A percentile compares a stretch with the other conserved stretches of the same genome.
Evolutionary conservation across 2,797 vertebrate genomes (phyloP).

Genomic region (Anabas testudineus): DNA sequence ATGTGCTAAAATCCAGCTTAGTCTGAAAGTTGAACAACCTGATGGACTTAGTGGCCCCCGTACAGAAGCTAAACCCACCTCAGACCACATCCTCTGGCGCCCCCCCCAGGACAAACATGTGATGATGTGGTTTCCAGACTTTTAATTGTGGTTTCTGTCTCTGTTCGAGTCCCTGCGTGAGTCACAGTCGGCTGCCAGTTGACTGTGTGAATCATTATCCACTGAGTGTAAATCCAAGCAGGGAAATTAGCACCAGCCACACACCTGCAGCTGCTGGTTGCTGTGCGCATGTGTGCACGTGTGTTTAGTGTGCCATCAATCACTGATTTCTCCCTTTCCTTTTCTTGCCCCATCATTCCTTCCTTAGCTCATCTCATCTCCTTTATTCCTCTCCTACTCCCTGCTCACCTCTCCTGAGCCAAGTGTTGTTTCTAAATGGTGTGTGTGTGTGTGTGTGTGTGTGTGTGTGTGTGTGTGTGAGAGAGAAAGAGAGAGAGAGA

Average conservation of each 20-base stretch:
- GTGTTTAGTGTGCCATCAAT: constrained; percentile 7
- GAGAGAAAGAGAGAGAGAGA: too few species aligned
- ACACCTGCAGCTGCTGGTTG: constrained; percentile 3
- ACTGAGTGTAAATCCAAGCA: constrained; percentile 33
- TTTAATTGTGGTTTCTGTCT: background rate
- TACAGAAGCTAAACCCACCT: background rate
- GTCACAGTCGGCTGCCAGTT: too few species aligned
- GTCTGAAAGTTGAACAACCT: too few species aligned
- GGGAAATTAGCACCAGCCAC: constrained; percentile 26
- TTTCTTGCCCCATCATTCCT: background rate
- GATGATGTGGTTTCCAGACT: background rate
- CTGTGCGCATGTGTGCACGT: constrained; percentile 1
- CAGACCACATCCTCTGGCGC: background rate
- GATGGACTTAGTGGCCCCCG: background rate
- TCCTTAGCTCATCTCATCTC: background rate
- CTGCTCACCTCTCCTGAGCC: background rate
- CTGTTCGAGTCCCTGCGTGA: constrained; percentile 13
- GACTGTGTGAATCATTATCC: constrained; percentile 47
- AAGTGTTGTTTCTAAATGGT: background rate
- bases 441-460: too few species aligned
- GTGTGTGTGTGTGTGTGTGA: background rate
- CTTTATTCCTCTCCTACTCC: background rate
- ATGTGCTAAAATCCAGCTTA: too few species aligned
- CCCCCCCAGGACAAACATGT: background rate
- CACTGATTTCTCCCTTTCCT: background rate